Conservation (phyloP, 2,888 invertebrate species). For the Pachymerium ferrugineum region DNA sequence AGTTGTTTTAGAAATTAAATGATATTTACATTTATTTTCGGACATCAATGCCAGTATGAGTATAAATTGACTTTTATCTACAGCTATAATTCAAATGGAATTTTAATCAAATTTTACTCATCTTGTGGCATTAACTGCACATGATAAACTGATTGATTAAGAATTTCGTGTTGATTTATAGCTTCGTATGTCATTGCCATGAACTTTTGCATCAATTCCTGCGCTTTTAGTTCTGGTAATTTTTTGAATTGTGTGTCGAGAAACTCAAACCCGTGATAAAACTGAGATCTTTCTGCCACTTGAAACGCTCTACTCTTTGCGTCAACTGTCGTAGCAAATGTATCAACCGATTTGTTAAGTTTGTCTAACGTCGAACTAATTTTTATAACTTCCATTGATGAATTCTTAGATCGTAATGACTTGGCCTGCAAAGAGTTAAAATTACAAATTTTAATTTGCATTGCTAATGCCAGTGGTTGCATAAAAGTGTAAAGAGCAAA, state of each 20-base stretch:
- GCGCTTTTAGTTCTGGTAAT: background rate
- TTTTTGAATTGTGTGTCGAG: background rate
- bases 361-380: background rate
- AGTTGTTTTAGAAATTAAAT: too few species aligned
- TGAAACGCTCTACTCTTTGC: background rate
- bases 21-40: too few species aligned
- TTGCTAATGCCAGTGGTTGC: too few species aligned
- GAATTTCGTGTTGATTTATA: constrained; percentile 1
- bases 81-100: too few species aligned
- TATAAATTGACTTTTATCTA: too few species aligned
- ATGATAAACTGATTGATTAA: background rate
- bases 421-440: background rate
- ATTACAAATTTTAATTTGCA: too few species aligned
- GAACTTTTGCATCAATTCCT: background rate
- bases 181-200: background rate
- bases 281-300: background rate
- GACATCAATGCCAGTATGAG: too few species aligned
- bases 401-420: background rate
- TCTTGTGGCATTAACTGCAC: constrained; percentile 4
- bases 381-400: background rate
- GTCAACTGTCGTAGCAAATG: background rate
- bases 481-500: too few species aligned
- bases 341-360: background rate
- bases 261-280: background rate
- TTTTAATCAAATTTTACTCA: background rate